Evolutionary conservation across 2,113 vertebrate species (phyloP), one percentile per base, ranked within the genome.

Genomic region (Melanostigma gelatinosum): DNA sequence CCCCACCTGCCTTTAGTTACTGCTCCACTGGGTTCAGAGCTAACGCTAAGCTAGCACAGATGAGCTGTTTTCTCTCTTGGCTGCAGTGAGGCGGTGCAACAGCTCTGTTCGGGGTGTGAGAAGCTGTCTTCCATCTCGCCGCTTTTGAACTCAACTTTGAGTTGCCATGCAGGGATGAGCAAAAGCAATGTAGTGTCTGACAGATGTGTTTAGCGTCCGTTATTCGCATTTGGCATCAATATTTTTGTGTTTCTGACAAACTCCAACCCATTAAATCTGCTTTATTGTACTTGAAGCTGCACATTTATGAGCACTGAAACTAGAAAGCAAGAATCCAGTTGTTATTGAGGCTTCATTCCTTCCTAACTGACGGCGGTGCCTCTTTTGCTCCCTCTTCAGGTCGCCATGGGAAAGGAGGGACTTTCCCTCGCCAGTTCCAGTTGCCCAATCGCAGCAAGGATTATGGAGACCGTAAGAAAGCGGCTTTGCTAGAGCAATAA

Each of bases 371-470:
- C 42, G 24, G n/a, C 24, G 74, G 52, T 84, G 40, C 71, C 29
- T 85, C 65, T 11, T 46, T 58, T 92, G 79, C 83, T 90, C 85
- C 80, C 76, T 84, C 89, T 88, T 77, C 85, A 95, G 94, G 94
- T 64, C 94, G 96, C 67, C 96, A 96, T 52, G 95, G 96, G 72
- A 97, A 97, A 92, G 97, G 97, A 10, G 97, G 97, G 55, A 98
- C 97, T 52, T 98, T 97, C 81, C 97, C 97, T 0, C 93, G 96
- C 34, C 97, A 97, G 89, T 97, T 96, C 85, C 97, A 97, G 72
- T 89, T 97, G 85, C 96, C 96, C 80, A 96, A 96, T 57, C 95
- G 95, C 54, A 96, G 95, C 87, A 97, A 97, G 90, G 97, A 98
- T 91, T 97, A 97, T 72, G 96, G 94, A 1, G 96, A 98, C 0